phyloP scores from a whole-genome alignment of 2,888 invertebrate species.

The Eledona agricola region DNA sequence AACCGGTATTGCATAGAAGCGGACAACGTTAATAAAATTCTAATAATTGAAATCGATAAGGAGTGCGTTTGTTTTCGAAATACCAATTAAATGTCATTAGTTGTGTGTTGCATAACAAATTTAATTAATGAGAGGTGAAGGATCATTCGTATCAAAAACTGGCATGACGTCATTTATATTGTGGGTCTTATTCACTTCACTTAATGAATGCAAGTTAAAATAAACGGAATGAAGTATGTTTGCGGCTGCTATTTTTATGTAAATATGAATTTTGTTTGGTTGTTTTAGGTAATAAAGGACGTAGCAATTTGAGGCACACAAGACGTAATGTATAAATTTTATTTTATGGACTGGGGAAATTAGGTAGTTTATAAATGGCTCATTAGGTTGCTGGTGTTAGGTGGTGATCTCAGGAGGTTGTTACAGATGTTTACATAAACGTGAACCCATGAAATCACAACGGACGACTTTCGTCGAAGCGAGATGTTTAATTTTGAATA shows the following conservation, averaged over 20 bases:
- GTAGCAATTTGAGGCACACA: too few relatives aligned
- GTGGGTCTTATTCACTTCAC: slow-evolving; percentile 23
- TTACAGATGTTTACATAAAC: slow-evolving; percentile 17
- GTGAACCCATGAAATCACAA: slow-evolving; percentile 10
- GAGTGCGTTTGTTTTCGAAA: too few relatives aligned
- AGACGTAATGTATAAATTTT: too few relatives aligned
- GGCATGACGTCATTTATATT: slow-evolving; percentile 21
- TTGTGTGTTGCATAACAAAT: slow-evolving; percentile 14
- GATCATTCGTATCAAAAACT: slow-evolving; percentile 9
- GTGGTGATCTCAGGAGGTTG: too few relatives aligned
- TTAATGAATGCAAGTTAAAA: slow-evolving; percentile 20
- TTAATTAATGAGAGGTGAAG: slow-evolving; percentile 20
- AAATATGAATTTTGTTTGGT: slow-evolving; percentile 7
- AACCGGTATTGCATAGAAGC: slow-evolving; percentile 17
- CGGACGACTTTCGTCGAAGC: slow-evolving; percentile 8
- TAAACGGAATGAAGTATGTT: slow-evolving; percentile 2
- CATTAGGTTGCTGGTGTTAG: too few relatives aligned
- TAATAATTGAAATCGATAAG: too few relatives aligned
- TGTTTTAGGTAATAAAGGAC: slow-evolving; percentile 18
- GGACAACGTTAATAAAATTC: slow-evolving; percentile 28
- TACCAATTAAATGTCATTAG: slow-evolving; percentile 15
- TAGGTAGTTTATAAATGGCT: too few relatives aligned
- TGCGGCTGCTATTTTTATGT: slow-evolving; percentile 2
- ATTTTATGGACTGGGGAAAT: too few relatives aligned
- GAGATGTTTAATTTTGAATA: slow-evolving; percentile 22